Base-by-base conservation (phyloP, 2,888 invertebrate genomes). In the Microchrysa polita region DNA sequence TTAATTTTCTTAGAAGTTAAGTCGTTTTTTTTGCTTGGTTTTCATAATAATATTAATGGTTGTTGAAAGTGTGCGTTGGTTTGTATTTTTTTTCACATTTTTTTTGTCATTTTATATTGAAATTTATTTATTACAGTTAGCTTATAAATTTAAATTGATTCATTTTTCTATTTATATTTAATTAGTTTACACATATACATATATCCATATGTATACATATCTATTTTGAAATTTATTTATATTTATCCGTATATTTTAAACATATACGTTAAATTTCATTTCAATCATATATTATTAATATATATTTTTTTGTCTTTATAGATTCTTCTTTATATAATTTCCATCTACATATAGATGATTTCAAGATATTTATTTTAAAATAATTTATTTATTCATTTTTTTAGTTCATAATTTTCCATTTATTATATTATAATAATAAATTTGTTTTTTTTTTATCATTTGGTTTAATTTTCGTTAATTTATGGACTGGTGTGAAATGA, bases 281-380 rank as follows among this genome's bases (percentile, higher is more conserved):
- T 74, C 75, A 77, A 77, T 76, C 57, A 74, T 74, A 72, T 74
- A 60, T 78, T 76, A 76, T 76, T 77, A 75, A 77, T 76, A 75
- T 67, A 67, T 69, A 69, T 69, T 42, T n/a, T n/a, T n/a, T 69
- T 67, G 52, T 67, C 57, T 55, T 69, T 69, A 69, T 69, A 69
- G 55, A 42, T 69, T 69, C 65, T 57, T 52, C 34, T 55, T 69
- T 69, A 69, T 69, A 69, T 69, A 69, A 69, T 69, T 57, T 76
- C 79, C 80, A 80, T 80, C 79, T 80, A 80, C 78, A 80, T 80
- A 80, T 80, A 80, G 80, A 80, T 80, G 80, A 80, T 78, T 79
- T 78, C 77, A 78, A 48, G 67, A 75, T 67, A 74, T 69, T 48
- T 48, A 12, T 48, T 69, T 55, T 69, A 55, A 69, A 69, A 69